Conservation (phyloP, 1,140 invertebrate genomes). For the Geopemphigus sp. region DNA sequence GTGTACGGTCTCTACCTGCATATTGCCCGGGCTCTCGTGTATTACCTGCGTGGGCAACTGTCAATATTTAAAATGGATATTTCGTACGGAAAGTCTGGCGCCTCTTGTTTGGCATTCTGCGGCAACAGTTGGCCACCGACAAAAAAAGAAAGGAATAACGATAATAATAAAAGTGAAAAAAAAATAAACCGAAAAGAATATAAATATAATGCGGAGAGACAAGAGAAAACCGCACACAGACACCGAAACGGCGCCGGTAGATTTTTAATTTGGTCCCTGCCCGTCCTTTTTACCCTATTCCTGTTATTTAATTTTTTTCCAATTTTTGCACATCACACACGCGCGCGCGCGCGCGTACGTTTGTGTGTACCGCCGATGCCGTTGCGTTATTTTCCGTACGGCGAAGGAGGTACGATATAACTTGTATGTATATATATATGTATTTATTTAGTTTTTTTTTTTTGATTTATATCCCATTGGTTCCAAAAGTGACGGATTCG, state of each 20-base stretch:
- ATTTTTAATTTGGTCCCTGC: constrained; percentile 47
- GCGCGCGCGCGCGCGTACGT: background rate
- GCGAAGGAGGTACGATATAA: background rate
- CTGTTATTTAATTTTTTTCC: constrained; percentile 44
- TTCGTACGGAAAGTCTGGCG: constrained; percentile 49
- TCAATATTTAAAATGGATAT: constrained; percentile 50
- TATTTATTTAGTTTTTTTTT: constrained; percentile 26
- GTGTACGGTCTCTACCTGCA: constrained; percentile 32
- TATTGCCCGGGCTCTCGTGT: constrained; percentile 13
- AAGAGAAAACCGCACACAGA: constrained; percentile 46
- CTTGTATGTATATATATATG: too few species aligned
- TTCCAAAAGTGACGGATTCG: background rate
- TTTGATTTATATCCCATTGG: constrained; percentile 38
- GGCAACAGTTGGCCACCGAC: constrained; percentile 39
- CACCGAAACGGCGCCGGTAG: constrained; percentile 46
- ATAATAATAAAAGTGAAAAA: background rate
- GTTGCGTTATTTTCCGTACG: constrained; percentile 15
- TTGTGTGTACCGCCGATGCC: background rate
- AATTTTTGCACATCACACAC: constrained; percentile 32
- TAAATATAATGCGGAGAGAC: constrained; percentile 31
- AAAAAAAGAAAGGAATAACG: constrained; percentile 34
- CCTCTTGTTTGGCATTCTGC: constrained; percentile 50
- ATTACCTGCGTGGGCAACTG: constrained; percentile 43
- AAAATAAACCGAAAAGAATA: constrained; percentile 8
- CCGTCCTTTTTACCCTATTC: constrained; percentile 36